Evolutionary conservation across 2,797 vertebrate genomes (phyloP).

Genomic region (Rhinatrema bivittatum): DNA sequence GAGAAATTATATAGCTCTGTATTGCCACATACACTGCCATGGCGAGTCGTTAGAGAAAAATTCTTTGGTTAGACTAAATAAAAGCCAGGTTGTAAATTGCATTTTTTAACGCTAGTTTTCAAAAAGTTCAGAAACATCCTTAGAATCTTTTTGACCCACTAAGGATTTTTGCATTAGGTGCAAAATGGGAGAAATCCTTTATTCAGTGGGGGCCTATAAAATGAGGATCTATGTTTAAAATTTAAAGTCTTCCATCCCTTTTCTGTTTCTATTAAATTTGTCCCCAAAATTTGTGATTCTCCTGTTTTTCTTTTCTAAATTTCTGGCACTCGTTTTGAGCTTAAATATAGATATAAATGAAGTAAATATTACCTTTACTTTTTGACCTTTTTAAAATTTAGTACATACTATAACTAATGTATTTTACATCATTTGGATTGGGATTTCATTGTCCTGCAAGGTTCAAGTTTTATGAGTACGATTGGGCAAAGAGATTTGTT

Average conservation of each 20-base stretch:
- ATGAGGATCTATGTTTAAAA: too few species aligned
- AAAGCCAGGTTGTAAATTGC: background rate
- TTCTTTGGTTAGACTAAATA: constrained; percentile 11
- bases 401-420: constrained; percentile 19
- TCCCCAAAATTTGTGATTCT: constrained; percentile 33
- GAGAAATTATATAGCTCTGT: constrained; percentile 14
- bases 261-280: constrained; percentile 36
- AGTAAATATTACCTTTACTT: constrained; percentile 24
- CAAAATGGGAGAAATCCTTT: too few species aligned
- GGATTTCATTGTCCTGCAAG: constrained; percentile 42
- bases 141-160: constrained; percentile 33
- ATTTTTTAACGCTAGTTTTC: constrained; percentile 22
- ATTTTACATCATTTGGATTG: constrained; percentile 38
- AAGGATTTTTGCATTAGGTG: too few species aligned
- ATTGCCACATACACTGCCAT: constrained; percentile 41
- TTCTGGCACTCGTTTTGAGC: constrained; percentile 30
- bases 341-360: constrained; percentile 36
- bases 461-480: constrained; percentile 45
- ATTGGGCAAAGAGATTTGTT: constrained; percentile 50
- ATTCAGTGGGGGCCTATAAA: too few species aligned
- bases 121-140: constrained; percentile 31
- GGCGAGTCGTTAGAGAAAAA: constrained; percentile 32
- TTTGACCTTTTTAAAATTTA: constrained; percentile 31
- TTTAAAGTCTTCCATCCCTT: constrained; percentile 60
- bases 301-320: constrained; percentile 13